Conservation (phyloP, 2,113 vertebrate species). For the Ciconia maguari region DNA sequence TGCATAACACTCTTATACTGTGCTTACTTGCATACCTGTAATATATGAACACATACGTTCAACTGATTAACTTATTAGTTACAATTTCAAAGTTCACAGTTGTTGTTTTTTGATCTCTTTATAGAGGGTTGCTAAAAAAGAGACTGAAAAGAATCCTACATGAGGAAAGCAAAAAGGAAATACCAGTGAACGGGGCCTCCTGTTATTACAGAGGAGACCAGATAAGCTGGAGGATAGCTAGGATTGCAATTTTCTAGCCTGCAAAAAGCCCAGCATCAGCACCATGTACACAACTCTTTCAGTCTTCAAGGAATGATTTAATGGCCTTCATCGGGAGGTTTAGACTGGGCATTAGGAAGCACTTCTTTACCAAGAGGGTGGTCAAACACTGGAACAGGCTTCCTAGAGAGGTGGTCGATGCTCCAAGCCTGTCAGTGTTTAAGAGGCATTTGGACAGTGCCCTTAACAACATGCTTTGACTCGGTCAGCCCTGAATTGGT, state of each 20-base stretch:
- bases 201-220: background rate
- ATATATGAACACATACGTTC: background rate
- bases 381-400: background rate
- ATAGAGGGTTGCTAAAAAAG: background rate
- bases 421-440: background rate
- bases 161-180: background rate
- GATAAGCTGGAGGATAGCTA: background rate
- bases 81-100: background rate
- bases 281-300: background rate
- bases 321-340: background rate
- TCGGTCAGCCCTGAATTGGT: background rate
- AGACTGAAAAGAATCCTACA: background rate
- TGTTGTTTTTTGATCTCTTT: background rate
- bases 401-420: background rate
- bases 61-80: background rate
- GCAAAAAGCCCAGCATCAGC: background rate
- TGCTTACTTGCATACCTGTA: background rate
- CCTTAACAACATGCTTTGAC: background rate
- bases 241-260: background rate
- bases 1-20: background rate
- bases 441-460: background rate
- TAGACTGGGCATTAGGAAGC: background rate
- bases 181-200: fast-evolving
- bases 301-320: background rate
- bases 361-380: background rate